Evolutionary conservation across 2,888 invertebrate genomes (phyloP), one percentile per base, ranked within the genome.

Genomic region (Stomorhina lunata): DNA sequence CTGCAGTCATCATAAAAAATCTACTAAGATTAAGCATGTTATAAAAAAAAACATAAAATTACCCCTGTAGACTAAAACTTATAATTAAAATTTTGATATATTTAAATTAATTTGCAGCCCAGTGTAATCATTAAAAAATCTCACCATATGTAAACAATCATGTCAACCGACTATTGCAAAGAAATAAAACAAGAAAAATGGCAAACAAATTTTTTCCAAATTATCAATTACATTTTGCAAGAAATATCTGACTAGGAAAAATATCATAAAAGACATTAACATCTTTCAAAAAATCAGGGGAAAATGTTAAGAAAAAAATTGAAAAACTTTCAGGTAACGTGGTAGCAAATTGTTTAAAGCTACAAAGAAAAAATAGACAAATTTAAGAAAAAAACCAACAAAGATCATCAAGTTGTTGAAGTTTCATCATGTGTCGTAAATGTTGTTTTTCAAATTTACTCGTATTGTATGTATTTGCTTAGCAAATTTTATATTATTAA

Each of bases 191-290:
- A 20, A 69, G 9, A 57, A 43, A 50, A 50, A 29, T 43, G n/a
- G n/a, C n/a, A 2, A 57, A 17, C 27, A 66, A 76, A 57, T 34
- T 29, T 66, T 75, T 53, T 29, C 34, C 7, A 53, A 57, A 69
- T 69, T 69, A 77, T 77, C 68, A 77, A 61, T 76, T 76, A 57
- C 57, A 25, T 59, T 48, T 68, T 37, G 22, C 48, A 50, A 50
- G 25, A 75, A 50, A n/a, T 43, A n/a, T 63, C 55, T 34, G 45
- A 15, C 50, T 29, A 61, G 29, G 22, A 27, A 59, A 66, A 68
- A 50, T 66, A 40, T 68, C 68, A 69, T 68, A 68, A 77, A 29
- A 76, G 59, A 76, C 66, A 48, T 37, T 45, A 59, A 10, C 37
- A 68, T 66, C 66, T 68, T 43, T 43, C 0, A 43, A 43, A 43